A percentile compares a stretch with the other conserved stretches of the same genome.
These are phyloP conservation scores for Bombus balteatus DNA, from an alignment of 1,140 invertebrate species.

Conservation along the genomic window DNA sequence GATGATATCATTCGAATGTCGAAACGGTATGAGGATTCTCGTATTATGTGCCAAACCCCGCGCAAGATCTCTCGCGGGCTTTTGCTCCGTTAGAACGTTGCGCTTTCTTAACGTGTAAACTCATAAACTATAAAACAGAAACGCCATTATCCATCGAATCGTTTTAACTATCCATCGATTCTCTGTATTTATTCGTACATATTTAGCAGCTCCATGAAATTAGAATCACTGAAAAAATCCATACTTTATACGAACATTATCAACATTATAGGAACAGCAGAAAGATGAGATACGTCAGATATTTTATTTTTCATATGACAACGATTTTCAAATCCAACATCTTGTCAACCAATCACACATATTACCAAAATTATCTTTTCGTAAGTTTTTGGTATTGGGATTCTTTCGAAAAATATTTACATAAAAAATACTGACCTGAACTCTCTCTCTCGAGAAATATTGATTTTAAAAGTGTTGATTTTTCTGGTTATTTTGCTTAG, in stretches of 20 bases:
- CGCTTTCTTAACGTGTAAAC: background rate
- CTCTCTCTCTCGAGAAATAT: too few species aligned
- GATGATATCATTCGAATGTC: slow-evolving; percentile 69
- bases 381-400: background rate
- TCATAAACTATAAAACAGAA: background rate
- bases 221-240: too few species aligned
- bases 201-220: background rate
- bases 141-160: background rate
- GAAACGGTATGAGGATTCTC: slow-evolving; percentile 62
- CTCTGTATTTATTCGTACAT: background rate
- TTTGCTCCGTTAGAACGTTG: slow-evolving; percentile 15
- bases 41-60: slow-evolving; percentile 23
- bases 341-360: background rate
- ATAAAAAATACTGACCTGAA: too few species aligned
- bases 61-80: slow-evolving; percentile 40
- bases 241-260: too few species aligned
- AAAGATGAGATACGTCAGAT: background rate
- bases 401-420: background rate
- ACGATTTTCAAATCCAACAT: background rate
- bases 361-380: background rate
- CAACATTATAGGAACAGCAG: too few species aligned
- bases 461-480: too few species aligned
- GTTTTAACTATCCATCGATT: too few species aligned
- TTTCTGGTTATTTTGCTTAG: too few species aligned
- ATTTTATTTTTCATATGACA: background rate